A percentile compares a stretch with the other conserved stretches of the same genome.
These are phyloP conservation scores for Agriopis leucophaearia DNA, from an alignment of 2,888 invertebrate species.

Conservation along the genomic window DNA sequence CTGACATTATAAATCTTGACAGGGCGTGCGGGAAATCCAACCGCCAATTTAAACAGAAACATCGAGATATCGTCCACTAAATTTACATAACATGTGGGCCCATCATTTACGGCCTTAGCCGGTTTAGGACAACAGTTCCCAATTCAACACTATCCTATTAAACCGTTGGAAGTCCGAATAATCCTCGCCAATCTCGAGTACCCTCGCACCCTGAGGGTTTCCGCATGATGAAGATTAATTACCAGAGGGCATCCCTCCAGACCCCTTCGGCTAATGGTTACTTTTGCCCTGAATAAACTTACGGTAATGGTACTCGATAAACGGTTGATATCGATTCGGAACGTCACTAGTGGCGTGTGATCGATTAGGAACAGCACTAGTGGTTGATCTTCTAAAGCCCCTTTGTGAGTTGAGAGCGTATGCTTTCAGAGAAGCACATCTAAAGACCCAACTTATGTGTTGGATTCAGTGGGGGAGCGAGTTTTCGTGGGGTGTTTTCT, in stretches of 20 bases:
- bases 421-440: background rate
- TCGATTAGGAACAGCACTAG: conserved; percentile 25
- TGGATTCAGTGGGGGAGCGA: background rate
- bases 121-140: conserved; percentile 27
- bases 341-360: conserved; percentile 23
- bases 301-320: conserved; percentile 46
- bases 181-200: conserved; percentile 45
- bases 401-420: conserved; percentile 5
- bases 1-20: background rate
- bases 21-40: background rate
- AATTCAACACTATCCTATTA: conserved; percentile 35
- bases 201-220: conserved; percentile 46
- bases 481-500: too few species aligned
- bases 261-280: conserved; percentile 48
- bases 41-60: conserved; percentile 9
- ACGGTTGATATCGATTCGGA: conserved; percentile 45
- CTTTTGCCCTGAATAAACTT: conserved; percentile 47
- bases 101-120: conserved; percentile 17
- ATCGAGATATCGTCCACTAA: conserved; percentile 4
- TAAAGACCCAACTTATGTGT: background rate
- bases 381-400: conserved; percentile 19
- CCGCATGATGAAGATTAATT: conserved; percentile 63
- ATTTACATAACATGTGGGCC: conserved; percentile 21
- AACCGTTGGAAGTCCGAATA: conserved; percentile 36
- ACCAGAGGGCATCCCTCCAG: conserved; percentile 44